A percentile compares a stretch with the other conserved stretches of the same genome.
phyloP scores from a whole-genome alignment of 2,113 vertebrate species.

The Shinisaurus crocodilurus region DNA sequence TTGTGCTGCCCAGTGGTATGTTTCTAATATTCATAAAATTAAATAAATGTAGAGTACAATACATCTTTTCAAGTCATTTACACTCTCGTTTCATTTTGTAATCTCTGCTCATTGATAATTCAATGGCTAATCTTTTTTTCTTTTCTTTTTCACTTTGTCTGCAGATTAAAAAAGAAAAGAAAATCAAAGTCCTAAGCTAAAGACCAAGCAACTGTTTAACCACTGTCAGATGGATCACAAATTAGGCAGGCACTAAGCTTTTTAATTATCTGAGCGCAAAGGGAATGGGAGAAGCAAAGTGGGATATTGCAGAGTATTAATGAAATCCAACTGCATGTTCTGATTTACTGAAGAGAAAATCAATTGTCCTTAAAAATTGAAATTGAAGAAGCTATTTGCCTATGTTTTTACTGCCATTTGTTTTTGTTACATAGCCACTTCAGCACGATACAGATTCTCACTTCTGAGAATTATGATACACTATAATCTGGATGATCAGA shows the following conservation, averaged over 20 bases:
- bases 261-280: background rate
- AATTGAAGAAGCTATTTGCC: background rate
- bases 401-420: background rate
- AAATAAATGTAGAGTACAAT: background rate
- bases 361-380: background rate
- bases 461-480: background rate
- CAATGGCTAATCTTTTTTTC: background rate
- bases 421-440: background rate
- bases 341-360: background rate
- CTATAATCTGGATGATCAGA: background rate
- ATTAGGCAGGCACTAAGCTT: slow-evolving; percentile 1
- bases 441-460: background rate
- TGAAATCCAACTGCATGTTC: background rate
- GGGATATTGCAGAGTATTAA: background rate
- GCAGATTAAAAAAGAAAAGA: slow-evolving; percentile 21
- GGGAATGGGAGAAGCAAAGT: slow-evolving; percentile 10
- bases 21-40: slow-evolving; percentile 19
- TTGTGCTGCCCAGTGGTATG: no score
- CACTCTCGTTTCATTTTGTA: background rate
- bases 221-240: background rate
- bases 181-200: background rate
- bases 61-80: background rate
- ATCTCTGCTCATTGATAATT: slow-evolving; percentile 3
- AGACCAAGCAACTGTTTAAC: background rate
- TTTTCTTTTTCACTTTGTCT: background rate